These are phyloP conservation scores for Oreocharis arfaki DNA, from an alignment of 2,113 vertebrate genomes.

Conservation along the genomic window DNA sequence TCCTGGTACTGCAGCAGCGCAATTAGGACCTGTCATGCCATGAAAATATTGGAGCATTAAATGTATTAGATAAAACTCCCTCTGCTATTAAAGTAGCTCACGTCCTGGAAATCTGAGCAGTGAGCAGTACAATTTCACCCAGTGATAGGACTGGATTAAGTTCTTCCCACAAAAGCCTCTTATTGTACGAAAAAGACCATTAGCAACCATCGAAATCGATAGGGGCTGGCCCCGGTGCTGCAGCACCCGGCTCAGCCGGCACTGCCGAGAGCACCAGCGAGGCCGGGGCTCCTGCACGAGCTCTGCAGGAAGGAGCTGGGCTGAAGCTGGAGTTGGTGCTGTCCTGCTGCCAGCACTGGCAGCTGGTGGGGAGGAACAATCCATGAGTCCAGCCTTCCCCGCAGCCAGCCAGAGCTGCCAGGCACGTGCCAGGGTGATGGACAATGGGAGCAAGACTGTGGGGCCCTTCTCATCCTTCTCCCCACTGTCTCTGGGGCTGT, in stretches of 20 bases:
- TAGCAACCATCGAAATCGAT: conserved; percentile 56
- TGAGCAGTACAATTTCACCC: conserved; percentile 1
- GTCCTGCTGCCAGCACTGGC: not conserved
- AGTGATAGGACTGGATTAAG: conserved; percentile 18
- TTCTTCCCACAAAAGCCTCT: conserved; percentile 67
- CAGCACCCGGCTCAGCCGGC: not conserved
- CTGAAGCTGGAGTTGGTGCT: not conserved
- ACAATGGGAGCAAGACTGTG: not conserved
- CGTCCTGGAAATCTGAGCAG: conserved; percentile 16
- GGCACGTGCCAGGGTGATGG: not conserved
- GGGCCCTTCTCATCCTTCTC: not conserved
- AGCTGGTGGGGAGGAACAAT: not conserved
- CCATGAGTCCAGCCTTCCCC: rapidly evolving
- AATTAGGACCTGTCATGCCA: not conserved
- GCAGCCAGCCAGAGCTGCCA: not conserved
- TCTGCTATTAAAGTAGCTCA: conserved; percentile 25
- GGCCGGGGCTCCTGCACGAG: not conserved
- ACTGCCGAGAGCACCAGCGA: not conserved
- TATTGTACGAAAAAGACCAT: conserved; percentile 13
- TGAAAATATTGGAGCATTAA: not conserved
- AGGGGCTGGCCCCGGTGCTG: not conserved
- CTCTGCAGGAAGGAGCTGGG: not conserved
- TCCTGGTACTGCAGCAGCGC: not conserved
- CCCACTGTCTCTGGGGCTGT: rapidly evolving
- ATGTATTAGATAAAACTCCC: conserved; percentile 13